Conservation (phyloP, 2,797 vertebrate species). For the Eremophila alpestris region DNA sequence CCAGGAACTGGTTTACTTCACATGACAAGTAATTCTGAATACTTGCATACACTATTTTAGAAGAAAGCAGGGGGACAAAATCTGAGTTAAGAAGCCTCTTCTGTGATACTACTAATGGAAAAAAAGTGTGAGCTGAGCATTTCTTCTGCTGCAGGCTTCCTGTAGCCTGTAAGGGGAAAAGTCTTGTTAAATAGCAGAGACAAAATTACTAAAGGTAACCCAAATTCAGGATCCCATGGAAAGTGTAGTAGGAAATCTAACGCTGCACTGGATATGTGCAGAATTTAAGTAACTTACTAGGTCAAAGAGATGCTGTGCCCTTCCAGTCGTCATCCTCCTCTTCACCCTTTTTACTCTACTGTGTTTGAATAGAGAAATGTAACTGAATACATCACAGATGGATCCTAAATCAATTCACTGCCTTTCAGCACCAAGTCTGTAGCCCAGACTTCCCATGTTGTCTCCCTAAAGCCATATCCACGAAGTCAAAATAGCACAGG, state of each 20-base stretch:
- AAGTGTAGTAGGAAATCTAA: neutral
- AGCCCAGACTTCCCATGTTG: no score
- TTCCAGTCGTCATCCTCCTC: neutral
- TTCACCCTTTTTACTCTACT: neutral
- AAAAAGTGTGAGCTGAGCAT: neutral
- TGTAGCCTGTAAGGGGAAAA: neutral
- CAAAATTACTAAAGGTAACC: neutral
- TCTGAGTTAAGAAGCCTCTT: neutral
- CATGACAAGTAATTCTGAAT: neutral
- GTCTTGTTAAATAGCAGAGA: neutral
- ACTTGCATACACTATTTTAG: neutral
- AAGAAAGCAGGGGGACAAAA: neutral
- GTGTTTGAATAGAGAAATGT: neutral
- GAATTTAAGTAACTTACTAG: neutral
- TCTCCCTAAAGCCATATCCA: neutral
- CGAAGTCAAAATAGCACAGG: neutral
- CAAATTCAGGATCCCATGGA: neutral
- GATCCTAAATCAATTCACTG: neutral
- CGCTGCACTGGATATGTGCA: neutral
- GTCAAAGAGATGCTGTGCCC: neutral
- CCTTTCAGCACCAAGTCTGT: neutral
- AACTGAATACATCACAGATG: neutral
- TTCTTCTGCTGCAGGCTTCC: constrained; percentile 28
- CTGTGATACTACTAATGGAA: neutral
- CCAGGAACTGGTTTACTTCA: neutral